A percentile compares a stretch with the other conserved stretches of the same genome.
Evolutionary conservation across 2,113 vertebrate species (phyloP).

Genomic region (Erythrocercus mccallii): DNA sequence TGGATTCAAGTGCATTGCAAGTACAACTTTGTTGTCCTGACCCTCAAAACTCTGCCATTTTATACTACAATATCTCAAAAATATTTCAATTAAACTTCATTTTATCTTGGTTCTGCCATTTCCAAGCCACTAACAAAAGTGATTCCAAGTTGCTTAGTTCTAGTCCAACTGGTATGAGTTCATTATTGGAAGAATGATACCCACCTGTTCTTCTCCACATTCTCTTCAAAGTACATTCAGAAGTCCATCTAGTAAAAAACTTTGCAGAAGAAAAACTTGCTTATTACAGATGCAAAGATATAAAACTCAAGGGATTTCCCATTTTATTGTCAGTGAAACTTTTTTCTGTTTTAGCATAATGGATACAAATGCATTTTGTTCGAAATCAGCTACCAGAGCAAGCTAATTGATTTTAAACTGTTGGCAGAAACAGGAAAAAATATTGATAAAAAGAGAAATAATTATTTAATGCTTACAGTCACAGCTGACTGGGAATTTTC

Average conservation of each 20-base stretch:
- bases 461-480: not conserved
- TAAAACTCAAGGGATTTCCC: not conserved
- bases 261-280: not conserved
- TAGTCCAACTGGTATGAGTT: not conserved
- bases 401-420: not conserved
- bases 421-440: not conserved
- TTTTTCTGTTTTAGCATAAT: not conserved
- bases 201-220: not conserved
- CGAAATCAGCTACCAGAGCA: not conserved
- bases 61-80: not conserved
- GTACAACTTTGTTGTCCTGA: not conserved
- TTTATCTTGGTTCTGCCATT: not conserved
- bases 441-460: not conserved
- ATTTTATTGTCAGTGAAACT: not conserved
- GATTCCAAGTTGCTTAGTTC: not conserved
- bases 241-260: not conserved
- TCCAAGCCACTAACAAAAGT: not conserved
- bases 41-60: not conserved
- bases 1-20: not conserved
- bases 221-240: not conserved
- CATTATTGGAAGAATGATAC: not conserved
- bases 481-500: not conserved
- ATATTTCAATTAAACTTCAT: not conserved
- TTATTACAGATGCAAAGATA: not conserved
- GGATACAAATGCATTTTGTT: not conserved